Evolutionary conservation across 2,888 invertebrate genomes (phyloP), one percentile per base, ranked within the genome.

Genomic region (Mystacides longicornis): DNA sequence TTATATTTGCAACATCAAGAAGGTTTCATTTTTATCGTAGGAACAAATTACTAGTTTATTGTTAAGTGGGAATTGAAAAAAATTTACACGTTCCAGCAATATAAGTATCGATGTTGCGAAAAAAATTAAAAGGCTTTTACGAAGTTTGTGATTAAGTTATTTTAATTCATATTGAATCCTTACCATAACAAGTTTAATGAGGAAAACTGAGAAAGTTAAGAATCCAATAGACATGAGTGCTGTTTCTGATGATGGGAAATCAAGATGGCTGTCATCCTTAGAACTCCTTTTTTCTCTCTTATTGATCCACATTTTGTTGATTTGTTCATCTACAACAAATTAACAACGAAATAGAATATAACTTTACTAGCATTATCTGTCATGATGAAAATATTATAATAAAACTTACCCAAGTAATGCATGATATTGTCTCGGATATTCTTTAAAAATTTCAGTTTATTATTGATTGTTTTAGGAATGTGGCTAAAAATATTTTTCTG

Each of bases 201-300:
- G 79, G 66, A 89, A 91, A 4, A 90, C 89, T 0, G 90, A 89
- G 69, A 91, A 90, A 1, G 90, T 89, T 9, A 92, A 75, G 68
- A 91, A 90, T 20, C 89, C 87, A 62, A 92, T 87, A 33, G 88
- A 86, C 81, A 91, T 84, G 51, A 92, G 73, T 0, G 91, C 85
- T 47, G 87, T 85, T 71, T 90, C 90, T 3, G 86, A 78, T 0
- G 90, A 88, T 11, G 90, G 89, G 68, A 90, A 88, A 62, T 87
- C 85, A 63, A 89, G 75, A 62, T 80, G 80, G 1, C 81, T 78
- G 9, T 81, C 78, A 31, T 71, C 56, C 49, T 21, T 70, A 27
- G 63, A 60, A 33, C 62, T 55, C 22, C 68, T 58, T 22, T 63
- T 58, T 9, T 60, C 68, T 45, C 49, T 47, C 7, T 19, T 16